A percentile compares a stretch with the other conserved stretches of the same genome.
Evolutionary conservation across 2,797 vertebrate genomes (phyloP).

Genomic region (Octomys mimax): DNA sequence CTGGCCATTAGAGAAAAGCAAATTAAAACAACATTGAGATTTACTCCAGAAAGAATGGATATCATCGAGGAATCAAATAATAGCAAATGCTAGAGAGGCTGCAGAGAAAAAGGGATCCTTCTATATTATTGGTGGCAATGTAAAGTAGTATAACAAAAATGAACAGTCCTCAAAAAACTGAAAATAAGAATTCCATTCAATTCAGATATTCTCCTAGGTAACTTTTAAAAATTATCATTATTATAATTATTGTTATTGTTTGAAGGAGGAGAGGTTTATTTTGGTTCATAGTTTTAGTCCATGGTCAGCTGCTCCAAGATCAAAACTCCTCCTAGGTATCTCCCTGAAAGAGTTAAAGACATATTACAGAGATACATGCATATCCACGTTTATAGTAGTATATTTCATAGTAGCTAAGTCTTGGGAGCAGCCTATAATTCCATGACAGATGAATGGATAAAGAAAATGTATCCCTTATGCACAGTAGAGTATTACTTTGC

Average conservation of each 20-base stretch:
- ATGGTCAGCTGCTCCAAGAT: background rate
- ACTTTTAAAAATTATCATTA: background rate
- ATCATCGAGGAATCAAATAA: background rate
- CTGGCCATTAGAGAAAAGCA: background rate
- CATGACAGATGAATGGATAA: background rate
- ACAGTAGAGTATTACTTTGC: background rate
- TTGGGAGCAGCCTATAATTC: background rate
- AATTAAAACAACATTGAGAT: background rate
- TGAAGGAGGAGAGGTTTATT: background rate
- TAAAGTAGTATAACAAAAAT: background rate
- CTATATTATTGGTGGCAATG: background rate
- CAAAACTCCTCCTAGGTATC: background rate
- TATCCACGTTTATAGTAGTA: background rate
- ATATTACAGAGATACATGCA: background rate
- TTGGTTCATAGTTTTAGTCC: background rate
- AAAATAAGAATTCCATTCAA: background rate
- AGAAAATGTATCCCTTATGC: background rate
- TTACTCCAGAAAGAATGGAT: background rate
- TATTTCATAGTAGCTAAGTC: background rate
- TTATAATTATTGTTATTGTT: too few relatives aligned
- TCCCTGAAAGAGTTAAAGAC: background rate
- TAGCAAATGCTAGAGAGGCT: background rate
- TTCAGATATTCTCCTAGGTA: background rate
- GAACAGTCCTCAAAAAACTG: background rate
- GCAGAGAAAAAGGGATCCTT: background rate